phyloP scores from a whole-genome alignment of 2,888 invertebrate genomes.

The Phanerotoma sp. region DNA sequence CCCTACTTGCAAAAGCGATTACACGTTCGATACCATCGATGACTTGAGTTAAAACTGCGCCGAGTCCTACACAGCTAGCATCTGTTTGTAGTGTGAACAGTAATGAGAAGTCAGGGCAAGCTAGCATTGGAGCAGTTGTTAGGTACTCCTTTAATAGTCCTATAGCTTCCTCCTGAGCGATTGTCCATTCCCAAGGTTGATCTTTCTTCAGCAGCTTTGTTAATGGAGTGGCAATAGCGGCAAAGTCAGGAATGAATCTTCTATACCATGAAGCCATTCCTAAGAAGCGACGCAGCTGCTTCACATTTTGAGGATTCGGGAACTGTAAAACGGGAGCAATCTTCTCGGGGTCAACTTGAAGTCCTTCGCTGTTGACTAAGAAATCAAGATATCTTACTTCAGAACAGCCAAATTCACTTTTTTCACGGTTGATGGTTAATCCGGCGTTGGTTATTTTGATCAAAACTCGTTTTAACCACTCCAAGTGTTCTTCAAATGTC shows the following conservation, averaged over 20 bases:
- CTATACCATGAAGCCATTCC: slow-evolving; percentile 41
- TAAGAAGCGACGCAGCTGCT: slow-evolving; percentile 36
- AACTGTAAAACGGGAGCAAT: slow-evolving; percentile 7
- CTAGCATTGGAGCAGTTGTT: slow-evolving; percentile 6
- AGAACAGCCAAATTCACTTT: slow-evolving; percentile 25
- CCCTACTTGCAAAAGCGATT: slow-evolving; percentile 35
- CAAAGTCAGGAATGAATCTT: slow-evolving; percentile 33
- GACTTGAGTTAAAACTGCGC: slow-evolving; percentile 33
- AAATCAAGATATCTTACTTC: slow-evolving; percentile 25
- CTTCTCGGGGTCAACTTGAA: slow-evolving; percentile 21
- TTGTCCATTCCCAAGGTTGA: slow-evolving; percentile 14
- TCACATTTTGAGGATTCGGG: slow-evolving; percentile 13
- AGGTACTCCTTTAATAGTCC: not conserved
- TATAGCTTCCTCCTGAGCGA: slow-evolving; percentile 2
- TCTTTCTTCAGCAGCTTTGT: slow-evolving; percentile 30
- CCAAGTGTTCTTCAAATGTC: slow-evolving; percentile 26
- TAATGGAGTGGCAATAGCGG: slow-evolving; percentile 29
- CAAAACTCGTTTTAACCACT: slow-evolving; percentile 12
- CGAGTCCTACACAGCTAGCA: slow-evolving; percentile 26
- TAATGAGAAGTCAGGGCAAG: slow-evolving; percentile 16
- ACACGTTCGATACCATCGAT: slow-evolving; percentile 29
- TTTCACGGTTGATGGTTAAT: slow-evolving; percentile 19
- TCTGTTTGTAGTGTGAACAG: slow-evolving; percentile 31
- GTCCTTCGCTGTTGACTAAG: slow-evolving; percentile 15
- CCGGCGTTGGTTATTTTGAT: not conserved